These are phyloP conservation scores for Eospalax fontanierii DNA, from an alignment of 2,797 vertebrate species.

Conservation along the genomic window DNA sequence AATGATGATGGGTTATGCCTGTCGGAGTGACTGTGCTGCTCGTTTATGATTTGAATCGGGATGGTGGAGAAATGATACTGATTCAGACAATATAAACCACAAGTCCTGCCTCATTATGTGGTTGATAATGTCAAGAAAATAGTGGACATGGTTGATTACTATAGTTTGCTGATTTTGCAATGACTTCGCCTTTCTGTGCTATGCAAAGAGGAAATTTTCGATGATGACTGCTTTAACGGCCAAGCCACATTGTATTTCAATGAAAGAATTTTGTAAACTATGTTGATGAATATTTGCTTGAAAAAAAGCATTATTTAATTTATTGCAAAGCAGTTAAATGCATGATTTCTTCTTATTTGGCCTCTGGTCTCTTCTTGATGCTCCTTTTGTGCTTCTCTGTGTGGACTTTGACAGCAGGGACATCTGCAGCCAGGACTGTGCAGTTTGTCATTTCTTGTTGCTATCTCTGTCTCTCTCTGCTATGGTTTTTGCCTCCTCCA, in stretches of 20 bases:
- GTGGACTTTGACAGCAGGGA: neutral
- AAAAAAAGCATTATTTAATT: slow-evolving; percentile 38
- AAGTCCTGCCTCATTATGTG: slow-evolving; percentile 76
- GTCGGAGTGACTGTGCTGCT: slow-evolving; percentile 61
- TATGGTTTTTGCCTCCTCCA: neutral
- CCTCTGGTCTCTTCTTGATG: slow-evolving; percentile 26
- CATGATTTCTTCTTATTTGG: neutral
- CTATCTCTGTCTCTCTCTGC: neutral
- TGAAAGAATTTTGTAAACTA: slow-evolving; percentile 14
- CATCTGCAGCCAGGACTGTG: neutral
- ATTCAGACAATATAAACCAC: slow-evolving; percentile 76
- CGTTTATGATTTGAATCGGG: slow-evolving; percentile 76
- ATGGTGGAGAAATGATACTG: slow-evolving; percentile 67
- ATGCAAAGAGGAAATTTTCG: slow-evolving; percentile 73
- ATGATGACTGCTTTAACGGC: slow-evolving; percentile 74
- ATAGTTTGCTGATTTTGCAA: slow-evolving; percentile 81
- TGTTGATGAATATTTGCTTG: slow-evolving; percentile 49
- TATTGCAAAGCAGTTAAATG: neutral
- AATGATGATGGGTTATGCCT: slow-evolving; percentile 64
- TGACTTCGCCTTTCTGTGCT: slow-evolving; percentile 64
- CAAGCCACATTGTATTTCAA: slow-evolving; percentile 28
- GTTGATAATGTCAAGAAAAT: slow-evolving; percentile 81
- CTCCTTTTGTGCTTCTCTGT: neutral
- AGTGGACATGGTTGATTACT: slow-evolving; percentile 70
- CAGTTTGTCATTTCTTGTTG: neutral